phyloP scores from a whole-genome alignment of 2,797 vertebrate species.

The Aplochiton taeniatus region DNA sequence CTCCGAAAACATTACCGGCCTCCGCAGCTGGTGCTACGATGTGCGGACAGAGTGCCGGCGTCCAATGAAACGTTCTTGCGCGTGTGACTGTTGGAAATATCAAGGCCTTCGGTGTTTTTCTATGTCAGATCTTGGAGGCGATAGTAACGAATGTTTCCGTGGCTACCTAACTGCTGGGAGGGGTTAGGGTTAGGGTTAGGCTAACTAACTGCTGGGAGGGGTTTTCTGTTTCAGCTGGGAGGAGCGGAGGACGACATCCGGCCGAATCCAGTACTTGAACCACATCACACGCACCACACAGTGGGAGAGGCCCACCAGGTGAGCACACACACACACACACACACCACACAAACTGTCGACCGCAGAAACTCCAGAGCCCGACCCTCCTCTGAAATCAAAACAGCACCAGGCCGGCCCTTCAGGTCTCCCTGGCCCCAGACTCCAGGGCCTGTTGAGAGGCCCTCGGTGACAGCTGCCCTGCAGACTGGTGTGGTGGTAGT shows the following conservation, averaged over 20 bases:
- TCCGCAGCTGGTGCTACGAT: too few relatives aligned
- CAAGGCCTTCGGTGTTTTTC: too few relatives aligned
- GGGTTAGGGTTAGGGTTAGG: too few relatives aligned
- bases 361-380: slow-evolving; percentile 35
- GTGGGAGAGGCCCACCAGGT: slow-evolving; percentile 97
- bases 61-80: too few relatives aligned
- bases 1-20: too few relatives aligned
- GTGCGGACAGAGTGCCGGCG: too few relatives aligned
- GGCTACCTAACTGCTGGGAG: slow-evolving; percentile 50
- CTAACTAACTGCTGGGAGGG: slow-evolving; percentile 56
- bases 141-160: background rate
- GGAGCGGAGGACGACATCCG: slow-evolving; percentile 93
- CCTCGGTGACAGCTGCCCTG: slow-evolving; percentile 23
- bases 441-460: slow-evolving; percentile 16
- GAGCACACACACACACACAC: slow-evolving; percentile 53
- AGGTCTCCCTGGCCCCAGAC: slow-evolving; percentile 32
- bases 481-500: slow-evolving; percentile 26
- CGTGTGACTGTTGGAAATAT: too few relatives aligned
- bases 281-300: slow-evolving; percentile 97
- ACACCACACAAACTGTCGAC: slow-evolving; percentile 13
- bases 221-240: slow-evolving; percentile 86
- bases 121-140: too few relatives aligned
- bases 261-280: slow-evolving; percentile 97
- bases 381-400: slow-evolving; percentile 37
- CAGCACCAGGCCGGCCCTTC: slow-evolving; percentile 27